Base-by-base conservation (phyloP, 2,797 vertebrate genomes). In the Myotis findleyi region DNA sequence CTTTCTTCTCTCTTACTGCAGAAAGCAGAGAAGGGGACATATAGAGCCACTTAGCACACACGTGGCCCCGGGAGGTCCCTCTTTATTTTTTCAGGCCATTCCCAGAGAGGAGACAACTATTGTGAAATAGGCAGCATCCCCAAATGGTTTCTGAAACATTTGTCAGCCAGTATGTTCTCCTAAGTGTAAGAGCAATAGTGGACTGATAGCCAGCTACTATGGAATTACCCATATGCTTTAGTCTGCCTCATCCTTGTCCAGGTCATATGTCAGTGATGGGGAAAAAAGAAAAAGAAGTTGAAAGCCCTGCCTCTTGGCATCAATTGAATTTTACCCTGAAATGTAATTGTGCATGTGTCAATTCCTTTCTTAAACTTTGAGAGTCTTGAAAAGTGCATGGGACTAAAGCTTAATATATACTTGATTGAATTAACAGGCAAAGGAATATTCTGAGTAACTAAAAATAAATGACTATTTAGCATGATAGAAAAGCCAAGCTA, bases 341-440 rank as follows among this genome's bases (percentile, higher is more conserved):
- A 87, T 87, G 20, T 16, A 90, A 93, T 57, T 57, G 38, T 83
- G 9, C 41, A 13, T 62, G 27, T 49, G 12, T 49, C 49, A 79
- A 77, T 91, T 85, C 25, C 33, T 86, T 66, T 30, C 87, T 41
- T 87, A 72, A 87, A 85, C n/a, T 80, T 68, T 81, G 30, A 93
- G 30, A 55, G 9, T 25, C 64, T 89, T 89, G 6, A 93, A 18
- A 41, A 89, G 18, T 57, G 1, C 10, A 12, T 89, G 53, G 30
- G 25, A 62, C 49, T 57, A 64, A 17, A 79, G 12, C 47, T 84
- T 55, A 92, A 71, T 44, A 86, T 81, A 41, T 53, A 59, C 53
- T 59, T 72, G 21, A 53, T 33, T 93, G 47, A 95, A 47, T 79
- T 75, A 72, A 87, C 73, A 17, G 87, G 57, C 68, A 94, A 91